Conservation (phyloP, 2,888 invertebrate genomes). For the Mactromeris polynyma region DNA sequence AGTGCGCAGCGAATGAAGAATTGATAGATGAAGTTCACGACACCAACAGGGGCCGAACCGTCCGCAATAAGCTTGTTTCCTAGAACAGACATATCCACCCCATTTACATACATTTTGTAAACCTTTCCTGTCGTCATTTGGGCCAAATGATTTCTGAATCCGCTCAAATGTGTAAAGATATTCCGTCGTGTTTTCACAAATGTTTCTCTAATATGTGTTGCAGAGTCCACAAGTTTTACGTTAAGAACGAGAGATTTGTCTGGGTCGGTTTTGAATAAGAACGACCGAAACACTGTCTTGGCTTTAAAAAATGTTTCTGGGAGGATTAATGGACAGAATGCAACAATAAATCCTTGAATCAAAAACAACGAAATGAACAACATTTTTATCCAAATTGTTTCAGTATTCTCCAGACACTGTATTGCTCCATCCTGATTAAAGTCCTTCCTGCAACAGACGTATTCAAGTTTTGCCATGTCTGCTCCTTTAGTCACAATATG, state of each 20-base stretch:
- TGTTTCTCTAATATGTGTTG: neutral
- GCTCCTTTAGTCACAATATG: constrained; percentile 12
- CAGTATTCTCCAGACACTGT: constrained; percentile 31
- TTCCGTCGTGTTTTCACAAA: constrained; percentile 32
- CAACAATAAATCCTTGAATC: constrained; percentile 44
- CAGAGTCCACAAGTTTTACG: constrained; percentile 18
- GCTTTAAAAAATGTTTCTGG: constrained; percentile 32
- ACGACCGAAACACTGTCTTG: constrained; percentile 20
- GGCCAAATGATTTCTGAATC: constrained; percentile 24
- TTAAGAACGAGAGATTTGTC: constrained; percentile 16
- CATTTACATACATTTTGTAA: constrained; percentile 22
- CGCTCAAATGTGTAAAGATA: constrained; percentile 28
- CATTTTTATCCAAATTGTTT: constrained; percentile 43
- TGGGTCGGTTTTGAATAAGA: constrained; percentile 15
- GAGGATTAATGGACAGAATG: constrained; percentile 48
- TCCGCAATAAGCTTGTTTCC: constrained; percentile 43
- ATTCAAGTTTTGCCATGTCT: constrained; percentile 8
- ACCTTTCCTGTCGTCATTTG: constrained; percentile 6
- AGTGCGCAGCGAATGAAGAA: constrained; percentile 56
- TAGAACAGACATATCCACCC: constrained; percentile 29
- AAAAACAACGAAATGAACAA: constrained; percentile 42
- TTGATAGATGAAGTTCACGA: constrained; percentile 41
- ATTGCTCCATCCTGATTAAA: neutral
- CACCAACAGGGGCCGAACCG: constrained; percentile 52
- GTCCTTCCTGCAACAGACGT: constrained; percentile 48